Evolutionary conservation across 2,797 vertebrate species (phyloP).

Genomic region (Chiroxiphia lanceolata): DNA sequence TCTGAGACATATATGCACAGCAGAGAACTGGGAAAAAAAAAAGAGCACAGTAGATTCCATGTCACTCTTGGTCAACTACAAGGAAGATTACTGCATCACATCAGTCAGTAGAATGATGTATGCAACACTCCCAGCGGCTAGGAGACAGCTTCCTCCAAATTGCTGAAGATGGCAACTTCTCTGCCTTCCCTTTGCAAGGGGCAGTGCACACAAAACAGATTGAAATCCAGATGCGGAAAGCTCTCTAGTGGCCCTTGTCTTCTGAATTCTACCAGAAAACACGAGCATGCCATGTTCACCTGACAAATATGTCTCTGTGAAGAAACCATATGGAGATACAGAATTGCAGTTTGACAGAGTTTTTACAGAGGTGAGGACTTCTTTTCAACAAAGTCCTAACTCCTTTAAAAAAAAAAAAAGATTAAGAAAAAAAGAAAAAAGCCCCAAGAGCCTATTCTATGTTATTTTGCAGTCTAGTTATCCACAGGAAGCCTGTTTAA

Average conservation of each 20-base stretch:
- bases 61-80: background rate
- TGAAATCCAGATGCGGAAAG: background rate
- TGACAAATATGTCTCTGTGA: background rate
- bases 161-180: background rate
- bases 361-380: background rate
- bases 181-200: background rate
- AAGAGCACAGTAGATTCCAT: background rate
- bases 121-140: background rate
- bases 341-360: background rate
- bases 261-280: background rate
- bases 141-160: background rate
- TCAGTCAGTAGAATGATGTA: background rate
- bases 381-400: background rate
- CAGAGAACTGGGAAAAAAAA: background rate
- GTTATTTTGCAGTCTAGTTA: background rate
- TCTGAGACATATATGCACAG: background rate
- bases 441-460: background rate
- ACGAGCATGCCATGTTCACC: background rate
- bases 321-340: background rate
- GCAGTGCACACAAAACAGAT: background rate
- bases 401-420: background rate
- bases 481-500: background rate
- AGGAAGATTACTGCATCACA: background rate
- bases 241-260: background rate
- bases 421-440: background rate